Evolutionary conservation across 2,888 invertebrate genomes (phyloP).

Genomic region (Seira sanloemensis): DNA sequence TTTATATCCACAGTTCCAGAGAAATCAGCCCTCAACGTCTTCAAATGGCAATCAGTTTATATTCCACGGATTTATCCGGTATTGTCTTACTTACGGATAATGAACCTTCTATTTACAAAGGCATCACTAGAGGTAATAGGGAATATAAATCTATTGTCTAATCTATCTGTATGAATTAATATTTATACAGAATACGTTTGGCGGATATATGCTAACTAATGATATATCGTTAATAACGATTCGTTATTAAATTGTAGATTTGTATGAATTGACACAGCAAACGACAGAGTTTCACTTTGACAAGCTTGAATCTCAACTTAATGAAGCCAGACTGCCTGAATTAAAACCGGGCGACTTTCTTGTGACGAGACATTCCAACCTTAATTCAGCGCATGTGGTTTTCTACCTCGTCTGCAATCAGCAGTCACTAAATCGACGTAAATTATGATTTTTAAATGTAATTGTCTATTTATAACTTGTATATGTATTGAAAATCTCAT

Average conservation of each 20-base stretch:
- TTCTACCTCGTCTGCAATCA: slow-evolving; percentile 92
- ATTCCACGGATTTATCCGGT: slow-evolving; percentile 93
- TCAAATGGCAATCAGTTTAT: slow-evolving; percentile 94
- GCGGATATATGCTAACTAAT: too few relatives aligned
- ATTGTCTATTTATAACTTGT: not conserved
- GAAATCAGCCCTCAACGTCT: slow-evolving; percentile 82
- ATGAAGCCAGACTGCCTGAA: slow-evolving; percentile 75
- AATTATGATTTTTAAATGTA: slow-evolving; percentile 3
- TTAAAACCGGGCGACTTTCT: slow-evolving; percentile 84
- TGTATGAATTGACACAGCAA: slow-evolving; percentile 83
- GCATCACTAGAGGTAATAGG: slow-evolving; percentile 79
- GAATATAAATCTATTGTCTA: not conserved
- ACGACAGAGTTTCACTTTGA: slow-evolving; percentile 97
- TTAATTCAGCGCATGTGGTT: slow-evolving; percentile 94
- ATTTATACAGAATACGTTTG: slow-evolving; percentile 43
- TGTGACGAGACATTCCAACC: slow-evolving; percentile 92
- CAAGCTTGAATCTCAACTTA: slow-evolving; percentile 88
- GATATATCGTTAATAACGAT: too few relatives aligned
- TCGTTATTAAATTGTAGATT: slow-evolving; percentile 79
- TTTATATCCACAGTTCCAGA: slow-evolving; percentile 64
- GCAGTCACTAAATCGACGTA: slow-evolving; percentile 69
- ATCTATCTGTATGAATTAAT: slow-evolving; percentile 9
- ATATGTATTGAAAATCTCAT: not conserved
- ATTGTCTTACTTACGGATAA: slow-evolving; percentile 88
- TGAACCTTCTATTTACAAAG: slow-evolving; percentile 81